Conservation (phyloP, 2,888 invertebrate species). For the Anthoptus insignis region DNA sequence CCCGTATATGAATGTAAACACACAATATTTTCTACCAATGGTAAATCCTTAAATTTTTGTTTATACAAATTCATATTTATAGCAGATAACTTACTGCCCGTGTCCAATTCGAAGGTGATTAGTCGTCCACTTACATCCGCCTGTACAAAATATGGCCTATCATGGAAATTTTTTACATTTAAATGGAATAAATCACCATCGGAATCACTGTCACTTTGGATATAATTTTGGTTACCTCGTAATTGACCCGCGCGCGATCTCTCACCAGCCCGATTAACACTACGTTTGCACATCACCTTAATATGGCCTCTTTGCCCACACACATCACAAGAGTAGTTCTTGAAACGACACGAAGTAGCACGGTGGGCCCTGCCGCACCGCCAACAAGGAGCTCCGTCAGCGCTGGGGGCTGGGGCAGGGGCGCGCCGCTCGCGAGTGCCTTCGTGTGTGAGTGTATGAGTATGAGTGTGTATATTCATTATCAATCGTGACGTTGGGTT, state of each 20-base stretch:
- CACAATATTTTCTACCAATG: constrained; percentile 7
- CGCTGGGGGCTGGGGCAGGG: no score
- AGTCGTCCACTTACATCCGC: constrained; percentile 7
- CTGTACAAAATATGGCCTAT: constrained; percentile 34
- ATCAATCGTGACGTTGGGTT: constrained; percentile 5
- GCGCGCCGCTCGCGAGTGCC: constrained; percentile 9
- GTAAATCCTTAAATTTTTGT: constrained; percentile 16
- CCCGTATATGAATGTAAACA: constrained; percentile 34
- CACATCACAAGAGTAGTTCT: constrained; percentile 34
- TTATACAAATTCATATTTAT: constrained; percentile 30
- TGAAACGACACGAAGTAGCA: constrained; percentile 32
- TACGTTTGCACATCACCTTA: constrained; percentile 27
- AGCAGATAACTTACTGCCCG: constrained; percentile 38
- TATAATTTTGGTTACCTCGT: constrained; percentile 18
- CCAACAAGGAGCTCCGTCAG: constrained; percentile 16
- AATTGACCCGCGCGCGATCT: constrained; percentile 7
- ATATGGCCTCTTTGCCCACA: constrained; percentile 36
- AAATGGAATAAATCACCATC: constrained; percentile 40
- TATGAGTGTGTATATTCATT: no score
- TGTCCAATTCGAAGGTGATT: constrained; percentile 28
- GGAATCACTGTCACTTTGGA: constrained; percentile 31
- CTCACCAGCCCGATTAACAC: neutral
- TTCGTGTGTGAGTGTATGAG: no score
- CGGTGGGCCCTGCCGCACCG: constrained; percentile 28
- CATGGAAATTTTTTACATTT: constrained; percentile 10